These are phyloP conservation scores for Ageneiosus marmoratus DNA, from an alignment of 2,113 vertebrate species.

Conservation along the genomic window DNA sequence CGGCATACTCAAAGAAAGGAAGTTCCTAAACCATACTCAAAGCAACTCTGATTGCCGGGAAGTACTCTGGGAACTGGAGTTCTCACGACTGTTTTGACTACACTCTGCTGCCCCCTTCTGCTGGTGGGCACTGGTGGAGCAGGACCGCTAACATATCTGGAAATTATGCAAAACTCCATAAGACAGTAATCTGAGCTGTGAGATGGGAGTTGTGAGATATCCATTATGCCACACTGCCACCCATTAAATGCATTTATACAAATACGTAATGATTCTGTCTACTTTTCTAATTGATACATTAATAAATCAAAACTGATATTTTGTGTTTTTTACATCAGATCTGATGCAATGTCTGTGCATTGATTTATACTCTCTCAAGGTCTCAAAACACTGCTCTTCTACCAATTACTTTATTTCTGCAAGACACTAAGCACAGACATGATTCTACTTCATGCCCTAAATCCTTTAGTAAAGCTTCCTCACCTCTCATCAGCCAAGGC, in stretches of 20 bases:
- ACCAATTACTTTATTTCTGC: background rate
- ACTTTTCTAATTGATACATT: background rate
- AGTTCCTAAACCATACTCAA: no score
- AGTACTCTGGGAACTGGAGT: no score
- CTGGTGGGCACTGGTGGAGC: no score
- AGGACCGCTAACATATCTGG: background rate
- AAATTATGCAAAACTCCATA: background rate
- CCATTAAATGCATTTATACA: background rate
- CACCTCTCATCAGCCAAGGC: background rate
- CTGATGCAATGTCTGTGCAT: background rate
- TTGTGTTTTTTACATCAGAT: background rate
- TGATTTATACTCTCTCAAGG: background rate
- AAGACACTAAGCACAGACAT: background rate
- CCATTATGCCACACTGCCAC: background rate
- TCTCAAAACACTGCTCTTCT: background rate
- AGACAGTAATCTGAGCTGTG: background rate
- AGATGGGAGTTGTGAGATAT: background rate
- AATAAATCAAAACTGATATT: background rate
- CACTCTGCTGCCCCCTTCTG: no score
- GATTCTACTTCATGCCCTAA: background rate
- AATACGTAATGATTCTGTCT: background rate
- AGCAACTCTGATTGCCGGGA: no score
- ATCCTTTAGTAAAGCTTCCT: background rate
- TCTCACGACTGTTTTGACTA: no score
- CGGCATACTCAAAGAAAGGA: no score